These are phyloP conservation scores for Rhynchonycteris naso DNA, from an alignment of 2,797 vertebrate species.

Conservation along the genomic window DNA sequence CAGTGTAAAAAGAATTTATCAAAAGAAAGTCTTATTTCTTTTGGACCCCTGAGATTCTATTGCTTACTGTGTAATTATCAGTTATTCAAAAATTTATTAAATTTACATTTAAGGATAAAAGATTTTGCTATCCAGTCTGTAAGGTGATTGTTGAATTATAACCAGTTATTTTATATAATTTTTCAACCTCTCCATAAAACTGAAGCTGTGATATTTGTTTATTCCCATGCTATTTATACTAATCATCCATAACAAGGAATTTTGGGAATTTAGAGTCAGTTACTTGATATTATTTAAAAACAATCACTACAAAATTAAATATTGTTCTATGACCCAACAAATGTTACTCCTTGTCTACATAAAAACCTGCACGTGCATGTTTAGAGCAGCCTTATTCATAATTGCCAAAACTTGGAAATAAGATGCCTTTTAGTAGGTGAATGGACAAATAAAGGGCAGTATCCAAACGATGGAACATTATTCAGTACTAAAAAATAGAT, in stretches of 20 bases:
- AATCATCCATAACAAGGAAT: neutral
- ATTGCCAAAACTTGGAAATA: neutral
- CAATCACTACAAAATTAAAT: neutral
- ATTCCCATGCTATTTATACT: neutral
- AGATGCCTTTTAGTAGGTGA: neutral
- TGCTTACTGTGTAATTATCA: neutral
- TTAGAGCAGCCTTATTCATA: neutral
- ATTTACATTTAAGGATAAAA: neutral
- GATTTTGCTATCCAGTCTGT: neutral
- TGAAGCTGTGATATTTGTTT: neutral
- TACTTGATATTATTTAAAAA: neutral
- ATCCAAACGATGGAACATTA: neutral
- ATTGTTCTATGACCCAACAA: neutral
- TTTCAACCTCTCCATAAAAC: neutral
- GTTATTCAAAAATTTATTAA: neutral
- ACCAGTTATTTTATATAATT: neutral
- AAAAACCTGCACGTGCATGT: neutral
- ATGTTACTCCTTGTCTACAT: neutral
- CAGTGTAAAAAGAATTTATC: neutral
- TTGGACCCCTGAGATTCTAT: neutral
- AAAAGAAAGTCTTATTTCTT: neutral
- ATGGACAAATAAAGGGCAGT: neutral
- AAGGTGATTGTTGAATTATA: neutral
- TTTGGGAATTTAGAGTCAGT: slow-evolving; percentile 10
- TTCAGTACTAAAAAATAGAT: neutral